Percentiles rank a stretch among this genome's conserved stretches.
phyloP scores from a whole-genome alignment of 2,113 vertebrate species.

The Antidorcas marsupialis region DNA sequence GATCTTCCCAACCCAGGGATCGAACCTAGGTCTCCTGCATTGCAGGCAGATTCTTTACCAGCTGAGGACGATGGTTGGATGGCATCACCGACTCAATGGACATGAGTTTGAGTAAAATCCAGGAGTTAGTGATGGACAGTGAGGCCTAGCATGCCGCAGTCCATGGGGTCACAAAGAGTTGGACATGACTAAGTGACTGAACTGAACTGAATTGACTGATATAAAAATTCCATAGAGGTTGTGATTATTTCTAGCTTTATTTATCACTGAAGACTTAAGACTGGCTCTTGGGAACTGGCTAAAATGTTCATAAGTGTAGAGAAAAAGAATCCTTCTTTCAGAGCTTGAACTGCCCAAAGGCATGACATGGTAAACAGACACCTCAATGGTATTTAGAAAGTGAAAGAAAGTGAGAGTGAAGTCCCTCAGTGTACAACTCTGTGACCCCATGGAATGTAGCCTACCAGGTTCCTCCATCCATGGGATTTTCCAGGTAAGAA shows the following conservation, averaged over 20 bases:
- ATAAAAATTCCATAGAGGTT: not conserved
- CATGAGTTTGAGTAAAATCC: not conserved
- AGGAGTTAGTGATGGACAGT: not conserved
- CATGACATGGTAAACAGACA: not conserved
- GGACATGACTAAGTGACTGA: not conserved
- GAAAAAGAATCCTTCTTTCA: not conserved
- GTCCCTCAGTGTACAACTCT: not conserved
- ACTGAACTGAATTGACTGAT: not conserved
- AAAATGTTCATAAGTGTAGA: not conserved
- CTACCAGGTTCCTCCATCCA: not conserved
- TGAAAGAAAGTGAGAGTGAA: not conserved
- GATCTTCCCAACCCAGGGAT: not conserved
- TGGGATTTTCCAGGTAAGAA: not conserved
- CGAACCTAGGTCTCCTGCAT: rapidly evolving
- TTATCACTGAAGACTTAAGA: not conserved
- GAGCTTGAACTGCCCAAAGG: not conserved
- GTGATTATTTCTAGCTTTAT: not conserved
- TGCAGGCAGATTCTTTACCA: not conserved
- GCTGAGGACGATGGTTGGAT: not conserved
- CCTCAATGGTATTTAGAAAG: not conserved
- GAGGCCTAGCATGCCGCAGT: not conserved
- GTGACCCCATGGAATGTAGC: not conserved
- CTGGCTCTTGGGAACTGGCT: not conserved
- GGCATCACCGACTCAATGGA: not conserved
- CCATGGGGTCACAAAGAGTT: not conserved